Evolutionary conservation across 2,888 invertebrate species (phyloP).

Genomic region (Eupelmus urozonus): DNA sequence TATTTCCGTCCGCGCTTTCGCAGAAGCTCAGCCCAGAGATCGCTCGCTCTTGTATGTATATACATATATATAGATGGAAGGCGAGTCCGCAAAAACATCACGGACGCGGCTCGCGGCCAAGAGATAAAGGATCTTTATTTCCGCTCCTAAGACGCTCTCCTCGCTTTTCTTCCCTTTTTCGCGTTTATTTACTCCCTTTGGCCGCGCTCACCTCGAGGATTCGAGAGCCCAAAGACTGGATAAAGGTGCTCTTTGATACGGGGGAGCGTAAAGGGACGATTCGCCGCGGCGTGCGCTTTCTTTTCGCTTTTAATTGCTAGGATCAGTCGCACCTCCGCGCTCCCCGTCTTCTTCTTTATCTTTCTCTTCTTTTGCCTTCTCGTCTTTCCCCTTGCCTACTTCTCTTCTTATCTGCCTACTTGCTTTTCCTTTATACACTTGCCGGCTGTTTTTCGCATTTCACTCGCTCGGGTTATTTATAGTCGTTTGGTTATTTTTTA

Average conservation of each 20-base stretch:
- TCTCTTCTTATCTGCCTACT: conserved; percentile 31
- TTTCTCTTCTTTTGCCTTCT: conserved; percentile 18
- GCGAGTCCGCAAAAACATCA: conserved; percentile 24
- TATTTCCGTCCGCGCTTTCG: conserved; percentile 44
- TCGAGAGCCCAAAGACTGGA: conserved; percentile 39
- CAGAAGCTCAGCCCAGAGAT: conserved; percentile 2
- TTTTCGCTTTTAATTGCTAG: conserved; percentile 57
- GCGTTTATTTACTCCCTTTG: conserved; percentile 42
- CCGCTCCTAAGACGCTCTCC: conserved; percentile 46
- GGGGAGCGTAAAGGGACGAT: conserved; percentile 30
- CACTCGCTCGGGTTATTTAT: conserved; percentile 38
- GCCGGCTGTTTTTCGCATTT: conserved; percentile 22
- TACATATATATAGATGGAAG: neutral
- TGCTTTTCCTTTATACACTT: conserved; percentile 35
- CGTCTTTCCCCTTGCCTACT: conserved; percentile 22
- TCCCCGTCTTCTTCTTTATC: conserved; percentile 34
- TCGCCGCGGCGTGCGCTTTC: conserved; percentile 31
- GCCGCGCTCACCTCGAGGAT: conserved; percentile 1
- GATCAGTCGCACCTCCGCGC: conserved; percentile 49
- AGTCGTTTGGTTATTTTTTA: conserved; percentile 25
- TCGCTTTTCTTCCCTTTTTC: neutral
- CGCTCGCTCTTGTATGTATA: too few relatives aligned
- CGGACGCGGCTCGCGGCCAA: conserved; percentile 38
- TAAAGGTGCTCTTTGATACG: conserved; percentile 53
- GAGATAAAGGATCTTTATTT: conserved; percentile 58